Evolutionary conservation across 2,797 vertebrate species (phyloP).

Genomic region (Rhinogobio ventralis): DNA sequence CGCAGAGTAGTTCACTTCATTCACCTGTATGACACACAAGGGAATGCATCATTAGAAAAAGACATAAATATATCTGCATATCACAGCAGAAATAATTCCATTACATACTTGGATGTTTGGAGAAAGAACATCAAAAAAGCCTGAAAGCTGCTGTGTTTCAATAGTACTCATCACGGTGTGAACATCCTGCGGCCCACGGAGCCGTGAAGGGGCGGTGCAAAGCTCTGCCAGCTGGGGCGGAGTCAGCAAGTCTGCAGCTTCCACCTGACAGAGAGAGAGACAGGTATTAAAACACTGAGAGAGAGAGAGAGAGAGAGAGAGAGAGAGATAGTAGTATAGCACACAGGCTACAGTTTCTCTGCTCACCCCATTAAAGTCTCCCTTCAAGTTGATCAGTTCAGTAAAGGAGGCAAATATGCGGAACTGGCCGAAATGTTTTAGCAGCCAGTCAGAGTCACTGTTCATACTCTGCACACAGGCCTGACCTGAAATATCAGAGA

Average conservation of each 20-base stretch:
- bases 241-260: conserved; percentile 65
- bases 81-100: not conserved
- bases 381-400: conserved; percentile 63
- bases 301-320: conserved; percentile 6
- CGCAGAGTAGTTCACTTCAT: conserved; percentile 55
- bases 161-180: conserved; percentile 66
- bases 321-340: too few species aligned
- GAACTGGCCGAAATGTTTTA: conserved; percentile 65
- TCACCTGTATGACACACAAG: not conserved
- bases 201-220: conserved; percentile 59
- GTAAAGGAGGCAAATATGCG: conserved; percentile 57
- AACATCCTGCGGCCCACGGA: conserved; percentile 61
- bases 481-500: conserved; percentile 53
- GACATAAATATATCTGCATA: not conserved
- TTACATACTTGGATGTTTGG: conserved; percentile 67
- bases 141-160: conserved; percentile 55
- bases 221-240: conserved; percentile 65
- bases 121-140: conserved; percentile 72
- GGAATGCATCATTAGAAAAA: not conserved
- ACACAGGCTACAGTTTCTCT: not conserved
- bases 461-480: conserved; percentile 58
- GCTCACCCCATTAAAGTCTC: conserved; percentile 68
- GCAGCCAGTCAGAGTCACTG: conserved; percentile 65
- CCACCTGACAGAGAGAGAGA: conserved; percentile 60
- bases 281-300: conserved; percentile 42